phyloP scores from a whole-genome alignment of 2,888 invertebrate genomes.

The Cosmia pyralina region DNA sequence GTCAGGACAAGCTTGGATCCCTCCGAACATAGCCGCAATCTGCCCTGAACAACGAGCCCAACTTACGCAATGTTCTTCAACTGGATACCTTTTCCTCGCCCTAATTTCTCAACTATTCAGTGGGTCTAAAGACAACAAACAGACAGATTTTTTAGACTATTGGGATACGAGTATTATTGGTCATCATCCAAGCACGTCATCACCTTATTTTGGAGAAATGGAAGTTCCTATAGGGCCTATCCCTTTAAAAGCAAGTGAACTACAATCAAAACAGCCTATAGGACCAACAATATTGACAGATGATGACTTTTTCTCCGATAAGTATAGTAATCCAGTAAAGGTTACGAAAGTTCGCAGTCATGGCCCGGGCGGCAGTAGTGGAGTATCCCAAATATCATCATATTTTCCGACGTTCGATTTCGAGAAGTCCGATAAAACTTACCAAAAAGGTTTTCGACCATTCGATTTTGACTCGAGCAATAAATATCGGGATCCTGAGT shows the following conservation, averaged over 20 bases:
- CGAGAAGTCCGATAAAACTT: constrained; percentile 24
- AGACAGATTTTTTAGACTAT: constrained; percentile 41
- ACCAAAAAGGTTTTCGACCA: constrained; percentile 12
- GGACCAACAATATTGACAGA: constrained; percentile 57
- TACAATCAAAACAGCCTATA: constrained; percentile 45
- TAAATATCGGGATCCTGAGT: background rate
- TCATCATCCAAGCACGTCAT: background rate
- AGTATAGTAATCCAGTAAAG: constrained; percentile 8
- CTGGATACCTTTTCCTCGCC: constrained; percentile 90
- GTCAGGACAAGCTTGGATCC: constrained; percentile 85
- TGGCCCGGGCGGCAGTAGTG: constrained; percentile 70
- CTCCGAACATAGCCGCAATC: constrained; percentile 89
- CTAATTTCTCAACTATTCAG: constrained; percentile 90
- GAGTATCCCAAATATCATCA: constrained; percentile 70
- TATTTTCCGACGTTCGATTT: constrained; percentile 70
- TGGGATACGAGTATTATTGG: constrained; percentile 26
- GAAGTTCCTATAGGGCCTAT: constrained; percentile 54
- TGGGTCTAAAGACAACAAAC: constrained; percentile 74
- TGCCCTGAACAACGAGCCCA: constrained; percentile 89
- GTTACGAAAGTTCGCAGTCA: constrained; percentile 67
- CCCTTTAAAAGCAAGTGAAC: constrained; percentile 47
- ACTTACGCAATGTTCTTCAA: constrained; percentile 90
- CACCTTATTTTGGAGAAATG: constrained; percentile 14
- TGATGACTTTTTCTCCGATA: constrained; percentile 64
- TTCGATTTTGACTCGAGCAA: background rate